Evolutionary conservation across 2,113 vertebrate species (phyloP).

Genomic region (Meleagris gallopavo): DNA sequence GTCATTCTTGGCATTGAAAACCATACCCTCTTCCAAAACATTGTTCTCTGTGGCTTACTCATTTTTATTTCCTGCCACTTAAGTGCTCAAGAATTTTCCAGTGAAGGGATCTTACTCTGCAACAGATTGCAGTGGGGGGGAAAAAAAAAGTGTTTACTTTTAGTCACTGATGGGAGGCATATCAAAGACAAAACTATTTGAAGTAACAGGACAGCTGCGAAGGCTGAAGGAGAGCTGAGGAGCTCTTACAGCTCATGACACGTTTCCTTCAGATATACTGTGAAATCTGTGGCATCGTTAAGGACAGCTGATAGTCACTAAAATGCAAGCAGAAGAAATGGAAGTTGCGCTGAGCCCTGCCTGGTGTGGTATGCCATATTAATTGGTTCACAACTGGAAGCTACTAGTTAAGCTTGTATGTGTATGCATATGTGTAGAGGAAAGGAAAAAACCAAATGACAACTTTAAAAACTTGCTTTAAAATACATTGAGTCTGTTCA

Average conservation of each 20-base stretch:
- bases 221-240: slow-evolving; percentile 22
- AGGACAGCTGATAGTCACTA: not conserved
- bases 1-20: slow-evolving; percentile 3
- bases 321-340: not conserved
- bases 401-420: not conserved
- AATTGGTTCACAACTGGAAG: not conserved
- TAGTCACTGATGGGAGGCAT: not conserved
- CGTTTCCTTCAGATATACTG: slow-evolving; percentile 10
- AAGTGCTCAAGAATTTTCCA: not conserved
- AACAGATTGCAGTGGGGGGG: not conserved
- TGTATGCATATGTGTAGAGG: not conserved
- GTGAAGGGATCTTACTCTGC: not conserved
- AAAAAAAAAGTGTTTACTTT: not conserved
- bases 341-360: not conserved
- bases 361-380: not conserved
- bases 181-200: not conserved
- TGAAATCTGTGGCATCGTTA: not conserved
- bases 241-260: not conserved
- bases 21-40: not conserved
- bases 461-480: not conserved
- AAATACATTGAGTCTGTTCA: accelerated
- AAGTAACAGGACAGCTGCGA: slow-evolving; percentile 15
- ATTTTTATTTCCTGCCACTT: slow-evolving; percentile 7
- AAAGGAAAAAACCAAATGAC: not conserved
- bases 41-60: not conserved